Percentiles rank a stretch among this genome's conserved stretches.
phyloP scores from a whole-genome alignment of 2,113 vertebrate species.

The Ictidomys tridecemlineatus region DNA sequence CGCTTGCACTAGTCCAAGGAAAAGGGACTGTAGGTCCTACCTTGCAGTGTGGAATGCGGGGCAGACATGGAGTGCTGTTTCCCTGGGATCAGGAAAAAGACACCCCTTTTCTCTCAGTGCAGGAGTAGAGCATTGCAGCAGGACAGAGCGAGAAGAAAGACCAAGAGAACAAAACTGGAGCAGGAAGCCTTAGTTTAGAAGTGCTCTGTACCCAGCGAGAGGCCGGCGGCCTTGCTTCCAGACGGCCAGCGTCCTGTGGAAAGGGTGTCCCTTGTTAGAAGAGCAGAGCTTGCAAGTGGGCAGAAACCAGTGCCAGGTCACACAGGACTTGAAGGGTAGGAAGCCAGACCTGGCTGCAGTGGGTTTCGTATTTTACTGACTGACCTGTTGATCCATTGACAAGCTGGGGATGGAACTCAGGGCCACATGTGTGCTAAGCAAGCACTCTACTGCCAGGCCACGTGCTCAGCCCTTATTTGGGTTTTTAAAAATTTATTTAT shows the following conservation, averaged over 20 bases:
- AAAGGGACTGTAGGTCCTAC: slow-evolving; percentile 69
- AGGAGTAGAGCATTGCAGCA: slow-evolving; percentile 60
- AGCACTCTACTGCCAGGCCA: background rate
- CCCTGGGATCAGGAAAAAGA: slow-evolving; percentile 70
- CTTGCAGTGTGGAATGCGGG: slow-evolving; percentile 81
- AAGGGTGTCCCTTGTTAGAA: background rate
- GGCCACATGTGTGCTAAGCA: background rate
- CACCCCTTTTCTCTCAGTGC: slow-evolving; percentile 74
- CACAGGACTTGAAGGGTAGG: background rate
- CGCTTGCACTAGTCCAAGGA: slow-evolving; percentile 77
- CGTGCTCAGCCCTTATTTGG: background rate
- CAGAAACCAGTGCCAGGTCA: background rate
- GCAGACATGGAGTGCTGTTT: slow-evolving; percentile 57
- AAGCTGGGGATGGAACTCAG: background rate
- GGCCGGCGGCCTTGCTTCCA: slow-evolving; percentile 65
- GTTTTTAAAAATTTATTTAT: background rate
- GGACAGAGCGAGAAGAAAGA: slow-evolving; percentile 77
- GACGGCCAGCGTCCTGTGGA: background rate
- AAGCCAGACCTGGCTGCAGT: background rate
- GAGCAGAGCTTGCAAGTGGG: background rate
- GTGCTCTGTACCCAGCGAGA: slow-evolving; percentile 67
- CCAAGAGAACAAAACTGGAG: slow-evolving; percentile 76
- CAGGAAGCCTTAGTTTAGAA: slow-evolving; percentile 72
- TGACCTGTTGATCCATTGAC: too few relatives aligned
- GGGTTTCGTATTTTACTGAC: background rate